Base-by-base conservation (phyloP, 2,113 vertebrate species). In the Girardinichthys multiradiatus region DNA sequence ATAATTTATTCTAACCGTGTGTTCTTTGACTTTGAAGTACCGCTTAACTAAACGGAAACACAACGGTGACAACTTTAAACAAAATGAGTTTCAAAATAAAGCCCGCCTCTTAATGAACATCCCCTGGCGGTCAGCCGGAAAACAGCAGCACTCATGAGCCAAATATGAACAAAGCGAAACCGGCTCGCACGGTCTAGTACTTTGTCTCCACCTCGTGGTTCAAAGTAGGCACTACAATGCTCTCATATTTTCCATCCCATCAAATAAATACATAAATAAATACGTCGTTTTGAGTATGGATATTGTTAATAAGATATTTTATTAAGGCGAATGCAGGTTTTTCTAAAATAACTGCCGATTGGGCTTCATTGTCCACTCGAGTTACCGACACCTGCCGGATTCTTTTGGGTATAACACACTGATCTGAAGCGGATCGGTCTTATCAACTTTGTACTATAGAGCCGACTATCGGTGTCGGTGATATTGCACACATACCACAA, bases 351-450 rank as follows among this genome's bases (percentile, higher is more conserved):
- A 17, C 17, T 45, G 42, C 42, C 17, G 42, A 45, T 14, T 19
- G 42, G 19, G 17, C 42, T 45, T 33, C 31, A 4, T 33, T 33
- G 31, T 33, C 31, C 37, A 39, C 9, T 2, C 10, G 37, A 69
- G 57, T 17, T 30, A 6, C 19, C 37, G 21, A 11, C 85, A 85
- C 75, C 76, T 87, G 64, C 17, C 45, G 59, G 79, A 90, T 86
- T 87, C 84, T 62, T 84, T 66, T 33, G 37, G 7, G 14, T 74
- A 78, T 89, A 87, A 91, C 35, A 90, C 86, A 90, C 4, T 19
- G 64, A 74, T 27, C 65, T 57, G 28, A 79, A 59, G 54, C 61
- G 67, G 68, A 70, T 66, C 21, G 26, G 7, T 26, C 19, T 31
- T 0, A 62, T 24, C 31, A 1, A 26, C 64, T 64, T 30, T 65